phyloP scores from a whole-genome alignment of 2,888 invertebrate genomes.

The Phorcus lineatus region DNA sequence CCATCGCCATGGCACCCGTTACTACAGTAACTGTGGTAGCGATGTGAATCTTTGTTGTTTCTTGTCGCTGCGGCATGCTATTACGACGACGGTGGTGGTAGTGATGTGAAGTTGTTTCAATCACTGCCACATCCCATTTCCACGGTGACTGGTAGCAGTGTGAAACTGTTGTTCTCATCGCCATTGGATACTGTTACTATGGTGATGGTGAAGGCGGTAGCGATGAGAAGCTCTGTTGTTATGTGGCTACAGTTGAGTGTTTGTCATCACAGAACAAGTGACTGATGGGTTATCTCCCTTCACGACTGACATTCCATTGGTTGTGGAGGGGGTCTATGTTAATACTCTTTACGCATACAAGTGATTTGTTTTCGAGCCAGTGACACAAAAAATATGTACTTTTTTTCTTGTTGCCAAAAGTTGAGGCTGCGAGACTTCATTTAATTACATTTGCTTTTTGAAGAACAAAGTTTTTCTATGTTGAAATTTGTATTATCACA shows the following conservation, averaged over 20 bases:
- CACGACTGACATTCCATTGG: neutral
- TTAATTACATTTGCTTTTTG: neutral
- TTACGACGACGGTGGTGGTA: no score
- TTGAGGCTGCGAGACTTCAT: neutral
- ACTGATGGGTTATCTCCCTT: constrained; percentile 6
- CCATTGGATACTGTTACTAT: no score
- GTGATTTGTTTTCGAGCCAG: constrained; percentile 6
- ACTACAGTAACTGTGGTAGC: no score
- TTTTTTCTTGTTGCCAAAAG: constrained; percentile 15
- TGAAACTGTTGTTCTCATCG: no score
- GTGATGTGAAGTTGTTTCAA: no score
- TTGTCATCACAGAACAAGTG: constrained; percentile 1
- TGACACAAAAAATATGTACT: neutral
- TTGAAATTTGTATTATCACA: neutral
- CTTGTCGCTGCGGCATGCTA: no score
- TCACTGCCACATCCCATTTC: no score
- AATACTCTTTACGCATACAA: neutral
- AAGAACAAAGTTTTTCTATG: constrained; percentile 10
- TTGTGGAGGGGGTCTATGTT: neutral
- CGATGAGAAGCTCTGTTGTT: neutral
- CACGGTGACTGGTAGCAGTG: no score
- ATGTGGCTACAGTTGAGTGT: constrained; percentile 9
- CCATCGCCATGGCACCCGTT: no score
- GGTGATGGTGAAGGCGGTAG: no score
- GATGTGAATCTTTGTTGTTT: no score